These are phyloP conservation scores for Thumatha senex DNA, from an alignment of 2,888 invertebrate species.

Conservation along the genomic window DNA sequence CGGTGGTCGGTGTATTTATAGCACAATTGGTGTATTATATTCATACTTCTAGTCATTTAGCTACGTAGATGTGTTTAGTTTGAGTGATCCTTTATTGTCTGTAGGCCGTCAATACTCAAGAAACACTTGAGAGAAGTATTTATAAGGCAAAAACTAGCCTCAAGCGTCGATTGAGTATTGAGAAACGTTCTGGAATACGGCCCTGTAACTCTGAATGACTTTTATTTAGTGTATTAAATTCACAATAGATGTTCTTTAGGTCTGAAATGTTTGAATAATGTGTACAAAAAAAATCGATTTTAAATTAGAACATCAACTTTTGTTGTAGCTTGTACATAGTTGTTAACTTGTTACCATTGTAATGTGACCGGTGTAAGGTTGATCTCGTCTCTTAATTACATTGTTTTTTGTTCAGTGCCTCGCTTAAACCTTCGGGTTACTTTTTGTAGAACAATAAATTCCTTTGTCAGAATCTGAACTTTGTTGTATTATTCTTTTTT, in stretches of 20 bases:
- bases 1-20: constrained; percentile 9
- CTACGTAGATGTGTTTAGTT: constrained; percentile 19
- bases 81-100: background rate
- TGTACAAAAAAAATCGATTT: background rate
- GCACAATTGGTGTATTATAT: constrained; percentile 11
- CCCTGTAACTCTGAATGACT: too few species aligned
- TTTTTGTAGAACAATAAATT: constrained; percentile 15
- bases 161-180: too few species aligned
- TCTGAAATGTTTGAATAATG: too few species aligned
- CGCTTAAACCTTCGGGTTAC: constrained; percentile 23
- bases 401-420: constrained; percentile 26
- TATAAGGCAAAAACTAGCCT: too few species aligned
- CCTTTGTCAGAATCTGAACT: constrained; percentile 12
- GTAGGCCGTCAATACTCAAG: too few species aligned
- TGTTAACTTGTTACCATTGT: constrained; percentile 19
- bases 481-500: constrained; percentile 5
- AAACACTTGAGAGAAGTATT: too few species aligned
- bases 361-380: constrained; percentile 28
- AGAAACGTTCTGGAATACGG: too few species aligned
- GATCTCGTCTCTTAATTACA: constrained; percentile 42
- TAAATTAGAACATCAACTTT: background rate
- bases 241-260: too few species aligned
- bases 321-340: constrained; percentile 5
- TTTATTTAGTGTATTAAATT: too few species aligned
- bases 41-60: constrained; percentile 9